Evolutionary conservation across 2,113 vertebrate species (phyloP).

Genomic region (Capreolus pygargus): DNA sequence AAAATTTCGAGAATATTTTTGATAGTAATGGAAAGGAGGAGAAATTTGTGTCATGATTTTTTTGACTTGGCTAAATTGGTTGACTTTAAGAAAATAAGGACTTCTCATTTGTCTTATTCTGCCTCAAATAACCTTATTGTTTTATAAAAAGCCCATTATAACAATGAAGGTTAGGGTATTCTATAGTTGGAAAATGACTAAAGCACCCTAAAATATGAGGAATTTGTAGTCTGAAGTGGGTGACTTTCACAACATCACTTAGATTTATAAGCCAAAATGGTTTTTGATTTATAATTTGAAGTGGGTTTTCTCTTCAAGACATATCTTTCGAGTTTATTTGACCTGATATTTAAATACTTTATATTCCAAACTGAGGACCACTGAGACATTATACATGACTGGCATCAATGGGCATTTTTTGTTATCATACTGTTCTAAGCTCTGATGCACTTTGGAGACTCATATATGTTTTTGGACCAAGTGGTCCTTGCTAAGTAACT

Average conservation of each 20-base stretch:
- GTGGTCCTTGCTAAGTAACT: neutral
- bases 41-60: neutral
- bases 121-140: neutral
- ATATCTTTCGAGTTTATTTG: neutral
- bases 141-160: neutral
- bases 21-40: neutral
- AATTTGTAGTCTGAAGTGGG: neutral
- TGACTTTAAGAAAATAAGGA: neutral
- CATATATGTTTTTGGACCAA: neutral
- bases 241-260: neutral
- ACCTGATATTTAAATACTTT: neutral
- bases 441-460: neutral
- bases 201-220: neutral
- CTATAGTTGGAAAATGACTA: neutral
- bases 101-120: neutral
- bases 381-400: neutral
- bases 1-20: conserved; percentile 40
- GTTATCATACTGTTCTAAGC: neutral
- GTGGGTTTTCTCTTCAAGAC: neutral
- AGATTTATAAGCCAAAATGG: neutral
- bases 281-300: neutral
- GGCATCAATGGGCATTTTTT: neutral
- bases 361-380: neutral
- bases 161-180: neutral
- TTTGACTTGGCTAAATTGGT: neutral